Evolutionary conservation across 2,888 invertebrate species (phyloP).

Genomic region (Agriopis aurantiaria): DNA sequence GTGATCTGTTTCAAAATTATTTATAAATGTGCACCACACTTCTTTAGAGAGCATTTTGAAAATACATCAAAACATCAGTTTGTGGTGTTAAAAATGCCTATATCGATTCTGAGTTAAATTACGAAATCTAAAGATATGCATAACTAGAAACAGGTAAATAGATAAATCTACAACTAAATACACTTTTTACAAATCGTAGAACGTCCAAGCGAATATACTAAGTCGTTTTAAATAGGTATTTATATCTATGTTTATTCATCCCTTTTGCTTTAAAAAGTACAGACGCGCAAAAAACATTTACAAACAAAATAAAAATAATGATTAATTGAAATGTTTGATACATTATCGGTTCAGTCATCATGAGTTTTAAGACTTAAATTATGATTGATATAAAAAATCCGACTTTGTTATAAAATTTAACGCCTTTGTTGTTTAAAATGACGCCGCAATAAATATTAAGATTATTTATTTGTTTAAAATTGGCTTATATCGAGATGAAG

Average conservation of each 20-base stretch:
- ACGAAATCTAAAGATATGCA: slow-evolving; percentile 84
- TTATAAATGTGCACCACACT: slow-evolving; percentile 11
- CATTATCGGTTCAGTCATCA: background rate
- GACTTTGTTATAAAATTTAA: slow-evolving; percentile 14
- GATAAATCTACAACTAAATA: slow-evolving; percentile 83
- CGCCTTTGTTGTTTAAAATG: slow-evolving; percentile 27
- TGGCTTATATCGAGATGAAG: slow-evolving; percentile 37
- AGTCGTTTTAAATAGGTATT: slow-evolving; percentile 73
- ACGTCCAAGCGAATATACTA: slow-evolving; percentile 80
- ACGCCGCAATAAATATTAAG: slow-evolving; percentile 35
- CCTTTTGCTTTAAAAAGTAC: slow-evolving; percentile 61
- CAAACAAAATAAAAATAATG: background rate
- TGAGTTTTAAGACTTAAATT: slow-evolving; percentile 4
- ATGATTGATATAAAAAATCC: slow-evolving; percentile 10
- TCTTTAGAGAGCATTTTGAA: slow-evolving; percentile 5
- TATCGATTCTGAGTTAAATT: slow-evolving; percentile 58
- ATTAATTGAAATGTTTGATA: background rate
- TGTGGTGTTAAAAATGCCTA: slow-evolving; percentile 44
- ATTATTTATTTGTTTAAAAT: slow-evolving; percentile 36
- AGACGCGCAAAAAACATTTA: slow-evolving; percentile 43
- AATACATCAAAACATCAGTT: slow-evolving; percentile 7
- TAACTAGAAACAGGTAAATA: slow-evolving; percentile 84
- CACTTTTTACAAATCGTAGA: slow-evolving; percentile 84
- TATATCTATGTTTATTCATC: slow-evolving; percentile 63
- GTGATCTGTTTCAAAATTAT: too few relatives aligned